Conservation (phyloP, 2,888 invertebrate genomes). For the Neria commutata region DNA sequence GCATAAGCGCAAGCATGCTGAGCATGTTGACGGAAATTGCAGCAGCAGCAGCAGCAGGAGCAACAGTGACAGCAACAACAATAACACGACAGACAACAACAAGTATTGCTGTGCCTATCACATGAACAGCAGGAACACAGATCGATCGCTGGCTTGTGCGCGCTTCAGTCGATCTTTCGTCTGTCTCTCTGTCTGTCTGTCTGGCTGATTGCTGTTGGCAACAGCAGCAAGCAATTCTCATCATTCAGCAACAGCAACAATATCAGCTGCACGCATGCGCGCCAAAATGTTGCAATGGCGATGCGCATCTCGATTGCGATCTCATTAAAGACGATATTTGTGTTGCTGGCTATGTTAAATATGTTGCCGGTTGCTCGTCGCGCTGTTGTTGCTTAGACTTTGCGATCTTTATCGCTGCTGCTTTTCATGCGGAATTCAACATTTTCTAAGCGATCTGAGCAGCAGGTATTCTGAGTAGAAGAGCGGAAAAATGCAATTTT, state of each 20-base stretch:
- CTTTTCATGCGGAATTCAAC: background rate
- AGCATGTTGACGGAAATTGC: conserved; percentile 51
- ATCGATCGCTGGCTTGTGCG: conserved; percentile 16
- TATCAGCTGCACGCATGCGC: conserved; percentile 11
- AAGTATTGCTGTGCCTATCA: conserved; percentile 17
- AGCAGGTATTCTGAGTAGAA: conserved; percentile 1
- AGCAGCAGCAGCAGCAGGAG: conserved; percentile 44
- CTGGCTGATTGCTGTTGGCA: conserved; percentile 40
- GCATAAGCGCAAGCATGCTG: conserved; percentile 51
- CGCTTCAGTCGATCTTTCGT: background rate
- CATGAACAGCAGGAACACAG: conserved; percentile 24
- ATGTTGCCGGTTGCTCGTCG: conserved; percentile 34
- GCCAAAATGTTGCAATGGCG: conserved; percentile 32
- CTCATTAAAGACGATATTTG: conserved; percentile 59
- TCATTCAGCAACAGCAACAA: conserved; percentile 16
- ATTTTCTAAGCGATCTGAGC: conserved; percentile 10
- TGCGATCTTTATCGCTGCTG: conserved; percentile 48
- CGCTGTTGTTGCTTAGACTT: conserved; percentile 37
- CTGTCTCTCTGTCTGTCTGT: conserved; percentile 29
- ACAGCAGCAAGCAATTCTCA: conserved; percentile 29
- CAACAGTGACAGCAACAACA: conserved; percentile 48
- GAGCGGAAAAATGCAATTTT: too few species aligned
- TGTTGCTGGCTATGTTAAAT: conserved; percentile 55
- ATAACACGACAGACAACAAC: conserved; percentile 22
- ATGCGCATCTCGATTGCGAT: conserved; percentile 51